phyloP scores from a whole-genome alignment of 2,113 vertebrate genomes.

The Ascaphus truei region DNA sequence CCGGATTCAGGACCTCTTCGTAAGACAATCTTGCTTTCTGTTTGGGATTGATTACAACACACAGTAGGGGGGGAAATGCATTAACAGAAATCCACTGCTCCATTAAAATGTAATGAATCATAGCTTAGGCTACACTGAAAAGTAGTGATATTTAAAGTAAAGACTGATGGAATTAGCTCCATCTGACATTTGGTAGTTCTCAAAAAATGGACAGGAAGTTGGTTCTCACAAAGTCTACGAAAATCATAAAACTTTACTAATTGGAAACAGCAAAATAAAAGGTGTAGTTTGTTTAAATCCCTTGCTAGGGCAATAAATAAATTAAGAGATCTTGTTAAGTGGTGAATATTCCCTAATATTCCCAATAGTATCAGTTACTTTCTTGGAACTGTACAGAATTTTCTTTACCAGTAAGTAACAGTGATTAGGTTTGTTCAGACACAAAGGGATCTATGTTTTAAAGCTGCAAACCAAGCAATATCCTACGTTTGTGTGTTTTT shows the following conservation, averaged over 20 bases:
- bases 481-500: too few relatives aligned
- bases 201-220: too few relatives aligned
- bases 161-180: too few relatives aligned
- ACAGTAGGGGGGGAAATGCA: background rate
- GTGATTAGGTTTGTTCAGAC: background rate
- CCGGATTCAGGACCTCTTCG: background rate
- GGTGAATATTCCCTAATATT: background rate
- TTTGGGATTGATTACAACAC: background rate
- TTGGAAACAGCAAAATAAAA: too few relatives aligned
- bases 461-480: too few relatives aligned
- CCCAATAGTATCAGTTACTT: background rate
- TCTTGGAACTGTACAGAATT: background rate
- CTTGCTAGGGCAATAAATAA: too few relatives aligned
- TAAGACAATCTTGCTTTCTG: background rate
- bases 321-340: background rate
- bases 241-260: too few relatives aligned
- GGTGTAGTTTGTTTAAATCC: too few relatives aligned
- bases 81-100: background rate
- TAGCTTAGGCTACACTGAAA: too few relatives aligned
- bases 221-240: too few relatives aligned
- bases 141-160: too few relatives aligned
- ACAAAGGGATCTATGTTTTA: background rate
- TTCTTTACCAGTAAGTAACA: background rate
- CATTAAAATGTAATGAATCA: slow-evolving; percentile 10
- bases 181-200: too few relatives aligned